phyloP scores from a whole-genome alignment of 2,888 invertebrate genomes.

The Melinaea marsaeus region DNA sequence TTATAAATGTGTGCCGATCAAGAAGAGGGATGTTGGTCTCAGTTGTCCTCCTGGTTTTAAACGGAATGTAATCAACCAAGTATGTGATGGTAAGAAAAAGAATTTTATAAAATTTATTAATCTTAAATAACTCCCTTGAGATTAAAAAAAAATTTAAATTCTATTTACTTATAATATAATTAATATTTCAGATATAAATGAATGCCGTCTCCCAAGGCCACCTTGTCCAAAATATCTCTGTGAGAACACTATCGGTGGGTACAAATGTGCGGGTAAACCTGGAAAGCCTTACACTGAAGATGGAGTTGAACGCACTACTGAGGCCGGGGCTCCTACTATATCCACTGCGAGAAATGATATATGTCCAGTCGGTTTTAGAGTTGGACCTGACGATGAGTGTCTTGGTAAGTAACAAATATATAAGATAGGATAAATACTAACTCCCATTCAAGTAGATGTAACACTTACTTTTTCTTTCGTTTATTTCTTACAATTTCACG shows the following conservation, averaged over 20 bases:
- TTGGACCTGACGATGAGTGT: conserved; percentile 71
- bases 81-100: conserved; percentile 70
- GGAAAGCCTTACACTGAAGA: conserved; percentile 62
- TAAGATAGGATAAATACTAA: no score
- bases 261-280: conserved; percentile 65
- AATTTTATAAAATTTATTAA: neutral
- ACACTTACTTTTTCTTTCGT: no score
- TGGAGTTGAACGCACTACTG: conserved; percentile 42
- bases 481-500: no score
- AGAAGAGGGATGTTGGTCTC: conserved; percentile 55
- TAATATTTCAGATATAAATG: conserved; percentile 85
- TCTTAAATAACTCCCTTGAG: neutral
- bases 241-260: conserved; percentile 73
- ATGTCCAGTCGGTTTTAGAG: conserved; percentile 77
- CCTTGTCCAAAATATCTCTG: conserved; percentile 72
- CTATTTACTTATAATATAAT: conserved; percentile 9
- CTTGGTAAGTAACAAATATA: conserved; percentile 54
- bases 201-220: conserved; percentile 80
- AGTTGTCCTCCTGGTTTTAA: conserved; percentile 78
- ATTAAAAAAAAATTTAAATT: neutral
- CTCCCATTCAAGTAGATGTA: no score
- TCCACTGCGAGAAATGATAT: conserved; percentile 55
- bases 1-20: conserved; percentile 78
- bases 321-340: conserved; percentile 35
- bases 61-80: conserved; percentile 72